Base-by-base conservation (phyloP, 2,113 vertebrate species). In the Barbus barbus region DNA sequence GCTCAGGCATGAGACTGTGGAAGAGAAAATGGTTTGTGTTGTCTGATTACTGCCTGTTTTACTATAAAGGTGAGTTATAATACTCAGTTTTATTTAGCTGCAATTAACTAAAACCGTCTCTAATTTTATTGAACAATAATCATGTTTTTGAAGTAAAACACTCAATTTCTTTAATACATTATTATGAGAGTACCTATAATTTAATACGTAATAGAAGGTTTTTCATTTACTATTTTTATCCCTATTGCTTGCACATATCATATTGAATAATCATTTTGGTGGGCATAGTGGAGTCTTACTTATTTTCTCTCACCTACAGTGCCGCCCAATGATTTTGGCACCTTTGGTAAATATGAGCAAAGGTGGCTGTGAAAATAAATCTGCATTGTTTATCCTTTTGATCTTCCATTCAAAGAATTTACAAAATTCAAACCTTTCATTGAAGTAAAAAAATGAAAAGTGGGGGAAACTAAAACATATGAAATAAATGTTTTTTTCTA, bases 21-120 rank as follows among this genome's bases (percentile, higher is more conserved):
- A 99, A 99, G 89, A 93, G 97, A 81, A 95, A 98, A 82, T 99
- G 98, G 98, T 99, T 99, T 92, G 97, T 99, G 91, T 96, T 99
- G 84, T 96, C 98, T 18, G 98, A 99, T 93, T 98, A 94, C 93
- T 99, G 98, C 92, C 94, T 99, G 89, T 99, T 99, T 94, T 99
- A 99, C 91, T 99, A 99, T 93, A 99, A 99, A 98, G 98, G 98
- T 99, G 93, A 97, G 98, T 94, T 24, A 46, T 63, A 12, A 22
- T 26, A 4, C 9, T 4, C 9, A 1, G 41, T 46, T 65, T 48
- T 16, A 28, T 4, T 72, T 85, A 18, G 31, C 18, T 75, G 4
- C 11, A 87, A 81, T 82, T 84, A 63, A 36, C 65, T 81, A 24
- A 63, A 81, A 41, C 5, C 38, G 48, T 20, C 4, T 11, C 41